Conservation (phyloP, 2,797 vertebrate species). For the Notamacropus eugenii region DNA sequence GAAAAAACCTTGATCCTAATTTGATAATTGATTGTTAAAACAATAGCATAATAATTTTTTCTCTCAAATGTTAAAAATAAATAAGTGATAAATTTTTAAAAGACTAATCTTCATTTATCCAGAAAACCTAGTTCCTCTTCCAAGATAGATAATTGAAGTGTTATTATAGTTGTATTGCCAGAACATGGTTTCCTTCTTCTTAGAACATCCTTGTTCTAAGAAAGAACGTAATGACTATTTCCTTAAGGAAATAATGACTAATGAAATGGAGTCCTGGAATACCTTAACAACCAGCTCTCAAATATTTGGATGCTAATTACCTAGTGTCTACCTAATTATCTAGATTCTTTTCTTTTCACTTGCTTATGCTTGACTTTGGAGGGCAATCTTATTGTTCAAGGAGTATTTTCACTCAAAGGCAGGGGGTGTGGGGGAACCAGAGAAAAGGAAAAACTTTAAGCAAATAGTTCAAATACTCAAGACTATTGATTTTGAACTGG, state of each 20-base stretch:
- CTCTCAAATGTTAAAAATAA: neutral
- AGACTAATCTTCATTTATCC: neutral
- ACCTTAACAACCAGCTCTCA: neutral
- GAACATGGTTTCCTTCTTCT: neutral
- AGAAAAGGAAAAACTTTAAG: neutral
- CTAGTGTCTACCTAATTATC: neutral
- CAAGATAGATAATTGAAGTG: neutral
- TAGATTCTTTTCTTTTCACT: neutral
- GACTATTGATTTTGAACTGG: neutral
- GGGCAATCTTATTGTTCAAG: neutral
- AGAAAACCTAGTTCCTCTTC: neutral
- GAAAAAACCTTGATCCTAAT: too few species aligned
- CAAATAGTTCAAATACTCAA: neutral
- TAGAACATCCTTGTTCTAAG: neutral
- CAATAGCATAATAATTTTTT: too few species aligned
- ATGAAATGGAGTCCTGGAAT: neutral
- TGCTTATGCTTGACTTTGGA: neutral
- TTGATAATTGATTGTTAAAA: too few species aligned
- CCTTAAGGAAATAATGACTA: neutral
- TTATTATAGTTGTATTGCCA: neutral
- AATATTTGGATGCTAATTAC: neutral
- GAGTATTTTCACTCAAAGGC: neutral
- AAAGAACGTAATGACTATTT: too few species aligned
- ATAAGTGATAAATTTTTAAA: too few species aligned
- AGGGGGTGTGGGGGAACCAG: neutral